phyloP scores from a whole-genome alignment of 2,797 vertebrate genomes.

The Discoglossus pictus region DNA sequence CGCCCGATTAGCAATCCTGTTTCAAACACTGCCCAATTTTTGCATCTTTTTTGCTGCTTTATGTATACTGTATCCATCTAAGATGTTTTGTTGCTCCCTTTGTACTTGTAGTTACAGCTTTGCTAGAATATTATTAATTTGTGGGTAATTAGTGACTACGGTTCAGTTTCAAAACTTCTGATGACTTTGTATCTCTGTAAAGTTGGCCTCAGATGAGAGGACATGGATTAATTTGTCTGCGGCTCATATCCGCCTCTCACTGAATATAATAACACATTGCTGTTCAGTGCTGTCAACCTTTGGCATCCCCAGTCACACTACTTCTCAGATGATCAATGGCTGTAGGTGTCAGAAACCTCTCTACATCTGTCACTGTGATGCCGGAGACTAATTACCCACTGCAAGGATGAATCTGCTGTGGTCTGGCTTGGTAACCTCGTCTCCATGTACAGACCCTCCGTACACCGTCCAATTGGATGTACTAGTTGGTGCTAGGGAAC shows the following conservation, averaged over 20 bases:
- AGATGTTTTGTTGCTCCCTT: background rate
- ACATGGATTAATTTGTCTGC: background rate
- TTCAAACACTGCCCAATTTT: no score
- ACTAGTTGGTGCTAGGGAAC: no score
- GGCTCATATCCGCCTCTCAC: background rate
- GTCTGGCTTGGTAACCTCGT: background rate
- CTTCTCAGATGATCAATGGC: background rate
- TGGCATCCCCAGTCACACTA: background rate
- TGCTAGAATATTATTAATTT: no score
- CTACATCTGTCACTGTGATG: background rate
- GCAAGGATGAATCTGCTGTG: background rate
- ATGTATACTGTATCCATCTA: background rate
- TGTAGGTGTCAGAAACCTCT: background rate
- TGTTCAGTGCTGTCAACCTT: background rate
- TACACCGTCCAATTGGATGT: no score
- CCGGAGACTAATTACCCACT: background rate
- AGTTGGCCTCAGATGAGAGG: background rate
- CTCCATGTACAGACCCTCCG: background rate
- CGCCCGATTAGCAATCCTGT: no score
- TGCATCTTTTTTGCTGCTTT: background rate
- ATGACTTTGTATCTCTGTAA: background rate
- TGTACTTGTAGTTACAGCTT: no score
- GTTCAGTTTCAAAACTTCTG: no score
- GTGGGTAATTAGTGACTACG: no score
- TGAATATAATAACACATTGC: background rate